phyloP scores from a whole-genome alignment of 2,888 invertebrate species.

The Subacronicta megacephala region DNA sequence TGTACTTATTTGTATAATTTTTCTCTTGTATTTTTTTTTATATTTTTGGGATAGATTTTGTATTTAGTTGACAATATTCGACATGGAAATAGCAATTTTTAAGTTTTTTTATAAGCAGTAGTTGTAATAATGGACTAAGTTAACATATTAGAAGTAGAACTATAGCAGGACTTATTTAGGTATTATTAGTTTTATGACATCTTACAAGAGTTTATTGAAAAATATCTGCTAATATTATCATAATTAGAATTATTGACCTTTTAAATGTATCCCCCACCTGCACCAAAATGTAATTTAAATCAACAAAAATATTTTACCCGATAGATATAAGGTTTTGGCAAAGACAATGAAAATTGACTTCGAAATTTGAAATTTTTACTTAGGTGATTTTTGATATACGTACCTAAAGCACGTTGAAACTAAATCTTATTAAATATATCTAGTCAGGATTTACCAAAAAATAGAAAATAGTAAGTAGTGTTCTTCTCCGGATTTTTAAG shows the following conservation, averaged over 20 bases:
- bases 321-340: slow-evolving; percentile 36
- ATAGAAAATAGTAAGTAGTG: background rate
- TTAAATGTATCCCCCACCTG: background rate
- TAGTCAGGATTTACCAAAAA: slow-evolving; percentile 37
- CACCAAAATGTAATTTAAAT: slow-evolving; percentile 11
- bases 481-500: slow-evolving; percentile 1
- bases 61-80: slow-evolving; percentile 17
- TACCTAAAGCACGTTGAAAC: slow-evolving; percentile 1
- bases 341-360: slow-evolving; percentile 51
- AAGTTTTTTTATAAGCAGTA: background rate
- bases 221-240: background rate
- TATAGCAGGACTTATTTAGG: background rate
- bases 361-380: slow-evolving; percentile 33
- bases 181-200: slow-evolving; percentile 7
- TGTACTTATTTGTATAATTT: slow-evolving; percentile 46
- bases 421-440: slow-evolving; percentile 22
- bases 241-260: slow-evolving; percentile 6
- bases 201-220: no score
- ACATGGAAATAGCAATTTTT: slow-evolving; percentile 1
- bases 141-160: background rate
- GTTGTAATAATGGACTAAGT: background rate
- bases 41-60: no score
- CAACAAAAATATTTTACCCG: slow-evolving; percentile 11
- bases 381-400: slow-evolving; percentile 3
- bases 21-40: no score